Base-by-base conservation (phyloP, 1,140 invertebrate species). In the Sinonovacula constricta region DNA sequence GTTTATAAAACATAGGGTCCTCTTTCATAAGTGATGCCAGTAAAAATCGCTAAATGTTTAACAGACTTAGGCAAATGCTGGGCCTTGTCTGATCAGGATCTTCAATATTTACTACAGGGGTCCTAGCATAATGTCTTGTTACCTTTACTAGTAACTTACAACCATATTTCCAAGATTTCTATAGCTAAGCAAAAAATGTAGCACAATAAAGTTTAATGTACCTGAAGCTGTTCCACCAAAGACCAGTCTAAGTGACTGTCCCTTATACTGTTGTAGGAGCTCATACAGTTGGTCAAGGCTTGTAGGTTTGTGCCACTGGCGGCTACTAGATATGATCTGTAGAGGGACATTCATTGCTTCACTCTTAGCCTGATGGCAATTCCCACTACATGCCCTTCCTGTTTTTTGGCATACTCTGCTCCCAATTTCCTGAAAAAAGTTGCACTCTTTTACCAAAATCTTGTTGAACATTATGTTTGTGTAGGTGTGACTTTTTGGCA, bases 151-250 rank as follows among this genome's bases (percentile, higher is more conserved):
- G n/a, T n/a, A n/a, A n/a, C n/a, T n/a, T n/a, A n/a, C n/a, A n/a
- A n/a, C n/a, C n/a, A n/a, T n/a, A n/a, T n/a, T n/a, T n/a, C n/a
- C n/a, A n/a, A n/a, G n/a, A n/a, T n/a, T n/a, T n/a, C n/a, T n/a
- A n/a, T n/a, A n/a, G n/a, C n/a, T n/a, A n/a, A n/a, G n/a, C n/a
- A n/a, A n/a, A n/a, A n/a, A n/a, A n/a, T n/a, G n/a, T n/a, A n/a
- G n/a, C n/a, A n/a, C n/a, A n/a, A n/a, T n/a, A n/a, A n/a, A n/a
- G n/a, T n/a, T n/a, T n/a, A n/a, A n/a, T n/a, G n/a, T 79, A 89
- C 88, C 88, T 75, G 66, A 86, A 7, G 83, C 86, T 22, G 86
- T 81, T 39, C 82, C 83, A 28, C 86, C 86, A 81, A 84, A 85
- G 18, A 86, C 82, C 2, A 89, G 77, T 39, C 83, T 83, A 36